Evolutionary conservation across 2,113 vertebrate genomes (phyloP), one percentile per base, ranked within the genome.

Genomic region (Platycercus adscitus): DNA sequence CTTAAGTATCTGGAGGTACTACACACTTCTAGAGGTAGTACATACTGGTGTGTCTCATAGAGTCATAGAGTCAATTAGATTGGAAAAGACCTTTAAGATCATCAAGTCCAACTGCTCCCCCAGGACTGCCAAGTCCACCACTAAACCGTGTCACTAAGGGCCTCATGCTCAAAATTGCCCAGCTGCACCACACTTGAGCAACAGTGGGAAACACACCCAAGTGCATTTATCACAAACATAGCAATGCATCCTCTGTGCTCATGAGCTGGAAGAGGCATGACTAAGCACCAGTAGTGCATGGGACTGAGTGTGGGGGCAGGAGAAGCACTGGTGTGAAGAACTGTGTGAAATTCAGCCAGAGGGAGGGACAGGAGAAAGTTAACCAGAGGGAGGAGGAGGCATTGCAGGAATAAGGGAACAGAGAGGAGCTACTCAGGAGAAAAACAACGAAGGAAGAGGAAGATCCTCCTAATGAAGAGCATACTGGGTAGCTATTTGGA

Each of bases 21-120:
- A 33, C 21, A 16, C 8, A 9, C 20, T 70, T 58, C 41, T 29
- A 26, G 65, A 75, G 25, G 44, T 60, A 25, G 28, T 64, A 35
- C 39, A 21, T 0, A 0, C 12, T 46, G 44, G 15, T 11, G 6
- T 17, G 44, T 65, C 55, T 83, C 33, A 58, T 13, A n/a, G 56
- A 58, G 23, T 58, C 55, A 56, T 9, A n/a, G 55, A 56, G 33
- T 56, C 56, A 58, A 10, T 24, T 58, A 58, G 33, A 14, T 5
- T n/a, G 55, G 55, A 58, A 58, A 58, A 58, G 56, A 58, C 33
- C 56, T 58, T 58, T 35, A 58, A 35, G 56, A 35, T 16, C 56
- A 58, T 58, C 56, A 35, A 58, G 33, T 16, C 33, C 56, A 35
- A 35, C 33, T 35, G 33, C 9, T 58, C 33, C 33, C 13, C 56